Evolutionary conservation across 2,113 vertebrate genomes (phyloP).

Genomic region (Lophura nycthemera): DNA sequence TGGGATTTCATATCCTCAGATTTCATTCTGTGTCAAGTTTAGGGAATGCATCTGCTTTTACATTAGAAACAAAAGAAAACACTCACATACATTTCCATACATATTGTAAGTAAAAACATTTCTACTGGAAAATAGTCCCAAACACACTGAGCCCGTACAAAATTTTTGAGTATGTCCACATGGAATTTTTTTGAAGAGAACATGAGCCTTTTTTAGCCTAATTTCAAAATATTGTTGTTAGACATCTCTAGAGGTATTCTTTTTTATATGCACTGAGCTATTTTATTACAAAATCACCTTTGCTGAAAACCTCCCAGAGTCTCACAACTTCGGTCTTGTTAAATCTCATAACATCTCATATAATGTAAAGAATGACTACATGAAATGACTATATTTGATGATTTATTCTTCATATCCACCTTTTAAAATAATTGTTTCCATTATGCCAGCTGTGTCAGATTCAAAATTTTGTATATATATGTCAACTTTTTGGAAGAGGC

Average conservation of each 20-base stretch:
- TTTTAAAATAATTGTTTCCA: slow-evolving; percentile 3
- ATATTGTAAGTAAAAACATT: not conserved
- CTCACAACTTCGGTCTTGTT: not conserved
- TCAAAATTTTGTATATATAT: not conserved
- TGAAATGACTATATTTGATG: not conserved
- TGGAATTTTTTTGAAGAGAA: slow-evolving; percentile 8
- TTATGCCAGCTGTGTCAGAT: not conserved
- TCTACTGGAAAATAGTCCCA: not conserved
- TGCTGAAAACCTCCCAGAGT: slow-evolving; percentile 3
- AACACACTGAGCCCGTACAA: not conserved
- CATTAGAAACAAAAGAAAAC: not conserved
- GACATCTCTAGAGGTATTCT: not conserved
- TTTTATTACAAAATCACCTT: slow-evolving; percentile 25
- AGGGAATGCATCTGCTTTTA: not conserved
- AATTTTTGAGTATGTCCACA: not conserved
- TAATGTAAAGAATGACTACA: not conserved
- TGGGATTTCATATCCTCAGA: not conserved
- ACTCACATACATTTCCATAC: not conserved
- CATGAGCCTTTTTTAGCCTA: not conserved
- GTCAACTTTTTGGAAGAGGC: not conserved
- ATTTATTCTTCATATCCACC: not conserved
- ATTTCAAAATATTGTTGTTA: slow-evolving; percentile 48
- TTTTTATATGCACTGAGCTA: not conserved
- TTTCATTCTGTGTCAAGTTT: not conserved
- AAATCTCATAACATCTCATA: not conserved